A percentile compares a stretch with the other conserved stretches of the same genome.
Conservation (phyloP, 2,888 invertebrate genomes). For the Oscheius sp. region DNA sequence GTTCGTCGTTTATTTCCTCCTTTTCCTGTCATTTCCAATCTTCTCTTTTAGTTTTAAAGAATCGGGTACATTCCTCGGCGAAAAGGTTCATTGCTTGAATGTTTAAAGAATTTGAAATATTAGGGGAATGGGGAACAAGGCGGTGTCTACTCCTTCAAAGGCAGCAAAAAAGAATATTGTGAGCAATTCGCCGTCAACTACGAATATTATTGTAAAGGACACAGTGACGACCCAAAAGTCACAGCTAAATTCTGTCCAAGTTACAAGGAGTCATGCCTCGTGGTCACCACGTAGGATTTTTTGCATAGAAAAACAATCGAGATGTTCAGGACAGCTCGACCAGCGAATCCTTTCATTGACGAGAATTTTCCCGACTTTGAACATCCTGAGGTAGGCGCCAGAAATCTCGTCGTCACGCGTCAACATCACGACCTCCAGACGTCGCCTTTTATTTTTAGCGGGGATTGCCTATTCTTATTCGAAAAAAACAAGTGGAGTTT, state of each 20-base stretch:
- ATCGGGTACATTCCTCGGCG: conserved; percentile 51
- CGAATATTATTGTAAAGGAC: conserved; percentile 55
- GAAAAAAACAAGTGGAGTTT: too few relatives aligned
- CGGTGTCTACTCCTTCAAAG: conserved; percentile 47
- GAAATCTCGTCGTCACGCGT: not conserved
- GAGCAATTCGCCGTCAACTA: conserved; percentile 57
- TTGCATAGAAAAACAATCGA: not conserved
- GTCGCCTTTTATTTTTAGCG: not conserved
- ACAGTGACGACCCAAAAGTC: conserved; percentile 43
- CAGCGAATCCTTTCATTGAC: conserved; percentile 3
- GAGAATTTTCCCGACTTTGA: conserved; percentile 53
- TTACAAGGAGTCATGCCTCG: conserved; percentile 39
- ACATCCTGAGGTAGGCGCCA: conserved; percentile 36
- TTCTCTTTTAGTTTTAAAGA: conserved; percentile 49
- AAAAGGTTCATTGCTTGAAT: not conserved
- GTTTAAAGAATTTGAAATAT: not conserved
- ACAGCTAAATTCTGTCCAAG: conserved; percentile 54
- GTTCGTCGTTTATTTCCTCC: conserved; percentile 17
- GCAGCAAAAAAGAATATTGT: conserved; percentile 53
- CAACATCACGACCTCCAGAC: not conserved
- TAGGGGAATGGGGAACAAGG: not conserved
- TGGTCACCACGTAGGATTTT: not conserved
- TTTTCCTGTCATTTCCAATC: conserved; percentile 6
- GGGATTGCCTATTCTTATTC: not conserved
- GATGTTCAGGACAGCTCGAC: conserved; percentile 13